Conservation (phyloP, 2,797 vertebrate species). For the Gymnopithys bicolor region DNA sequence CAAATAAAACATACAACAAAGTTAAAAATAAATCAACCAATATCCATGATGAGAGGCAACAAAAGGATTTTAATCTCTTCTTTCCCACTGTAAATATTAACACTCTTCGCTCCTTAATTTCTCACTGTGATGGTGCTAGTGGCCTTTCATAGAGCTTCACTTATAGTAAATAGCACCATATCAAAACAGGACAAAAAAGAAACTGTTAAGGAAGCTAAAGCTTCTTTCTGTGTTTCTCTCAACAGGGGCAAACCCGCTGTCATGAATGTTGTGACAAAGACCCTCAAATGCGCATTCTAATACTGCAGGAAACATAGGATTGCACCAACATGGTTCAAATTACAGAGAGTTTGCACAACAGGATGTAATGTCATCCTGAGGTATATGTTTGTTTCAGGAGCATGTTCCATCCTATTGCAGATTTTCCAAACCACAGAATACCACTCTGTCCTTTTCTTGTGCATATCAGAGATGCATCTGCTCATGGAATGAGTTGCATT, state of each 20-base stretch:
- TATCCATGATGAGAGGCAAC: neutral
- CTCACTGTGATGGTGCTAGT: neutral
- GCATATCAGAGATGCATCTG: neutral
- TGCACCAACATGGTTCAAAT: rapidly evolving
- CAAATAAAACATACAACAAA: neutral
- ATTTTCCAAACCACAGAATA: neutral
- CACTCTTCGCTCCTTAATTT: neutral
- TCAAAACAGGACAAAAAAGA: neutral
- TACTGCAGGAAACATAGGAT: neutral
- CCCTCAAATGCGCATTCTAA: neutral
- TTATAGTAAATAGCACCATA: neutral
- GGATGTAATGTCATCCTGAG: neutral
- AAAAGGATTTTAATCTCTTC: neutral
- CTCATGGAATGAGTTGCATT: neutral
- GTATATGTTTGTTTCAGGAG: neutral
- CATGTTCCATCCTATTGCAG: neutral
- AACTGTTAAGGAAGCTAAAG: neutral
- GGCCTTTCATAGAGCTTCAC: neutral
- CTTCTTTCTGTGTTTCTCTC: neutral
- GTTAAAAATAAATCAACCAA: neutral
- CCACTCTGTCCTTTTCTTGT: neutral
- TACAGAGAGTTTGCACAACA: neutral
- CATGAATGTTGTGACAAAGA: neutral
- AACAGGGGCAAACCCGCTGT: neutral
- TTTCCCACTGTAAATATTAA: neutral